phyloP scores from a whole-genome alignment of 2,888 invertebrate genomes.

The Ecliptopera silaceata region DNA sequence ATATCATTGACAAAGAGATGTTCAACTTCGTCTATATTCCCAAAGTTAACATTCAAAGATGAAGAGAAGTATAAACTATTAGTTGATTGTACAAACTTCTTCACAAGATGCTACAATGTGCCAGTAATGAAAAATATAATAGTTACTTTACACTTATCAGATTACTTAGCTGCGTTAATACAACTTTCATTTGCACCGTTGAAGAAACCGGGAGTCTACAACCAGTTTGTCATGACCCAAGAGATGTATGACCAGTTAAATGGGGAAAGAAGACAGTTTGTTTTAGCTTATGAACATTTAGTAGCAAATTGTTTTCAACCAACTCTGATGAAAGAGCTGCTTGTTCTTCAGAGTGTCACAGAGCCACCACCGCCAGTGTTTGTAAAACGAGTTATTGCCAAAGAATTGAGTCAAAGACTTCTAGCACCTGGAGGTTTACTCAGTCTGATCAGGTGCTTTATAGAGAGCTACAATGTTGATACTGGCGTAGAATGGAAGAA shows the following conservation, averaged over 20 bases:
- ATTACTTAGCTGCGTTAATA: conserved; percentile 86
- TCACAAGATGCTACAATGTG: conserved; percentile 72
- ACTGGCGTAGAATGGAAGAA: conserved; percentile 86
- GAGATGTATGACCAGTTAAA: conserved; percentile 79
- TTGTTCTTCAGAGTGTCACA: conserved; percentile 83
- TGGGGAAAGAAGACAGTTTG: conserved; percentile 78
- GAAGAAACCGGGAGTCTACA: conserved; percentile 79
- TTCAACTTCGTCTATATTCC: conserved; percentile 54
- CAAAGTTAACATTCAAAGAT: conserved; percentile 63
- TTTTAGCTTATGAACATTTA: conserved; percentile 74
- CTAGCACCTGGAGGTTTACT: conserved; percentile 85
- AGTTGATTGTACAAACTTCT: conserved; percentile 73
- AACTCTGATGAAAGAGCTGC: conserved; percentile 86
- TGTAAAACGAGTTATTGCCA: conserved; percentile 84
- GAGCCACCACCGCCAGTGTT: conserved; percentile 83
- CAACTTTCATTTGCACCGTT: conserved; percentile 87
- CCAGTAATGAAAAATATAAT: conserved; percentile 82
- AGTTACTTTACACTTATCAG: conserved; percentile 80
- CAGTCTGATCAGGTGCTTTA: conserved; percentile 85
- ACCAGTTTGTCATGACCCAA: conserved; percentile 79
- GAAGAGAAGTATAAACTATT: conserved; percentile 79
- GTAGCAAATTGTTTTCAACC: conserved; percentile 83
- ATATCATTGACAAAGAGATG: conserved; percentile 74
- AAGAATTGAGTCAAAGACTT: conserved; percentile 84
- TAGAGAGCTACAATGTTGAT: conserved; percentile 81